These are phyloP conservation scores for Hemiscyllium ocellatum DNA, from an alignment of 2,113 vertebrate species.

Conservation along the genomic window DNA sequence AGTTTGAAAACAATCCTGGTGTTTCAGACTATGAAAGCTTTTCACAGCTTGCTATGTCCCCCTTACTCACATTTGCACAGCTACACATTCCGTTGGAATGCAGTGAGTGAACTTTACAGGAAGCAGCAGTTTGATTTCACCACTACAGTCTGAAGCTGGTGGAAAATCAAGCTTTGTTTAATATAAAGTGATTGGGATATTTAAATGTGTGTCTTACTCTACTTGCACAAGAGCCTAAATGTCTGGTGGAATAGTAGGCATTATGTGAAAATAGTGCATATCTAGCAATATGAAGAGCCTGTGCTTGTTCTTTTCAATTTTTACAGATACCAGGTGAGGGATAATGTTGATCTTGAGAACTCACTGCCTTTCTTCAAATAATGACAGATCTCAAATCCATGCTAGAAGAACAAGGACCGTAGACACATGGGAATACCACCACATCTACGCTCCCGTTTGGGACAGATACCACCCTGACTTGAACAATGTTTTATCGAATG, in stretches of 20 bases:
- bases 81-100: not conserved
- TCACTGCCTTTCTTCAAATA: not conserved
- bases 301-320: not conserved
- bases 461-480: not conserved
- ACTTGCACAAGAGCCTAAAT: not conserved
- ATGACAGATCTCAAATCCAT: not conserved
- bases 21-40: not conserved
- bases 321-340: not conserved
- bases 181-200: not conserved
- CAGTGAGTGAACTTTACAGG: not conserved
- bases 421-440: not conserved
- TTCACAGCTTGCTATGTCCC: not conserved
- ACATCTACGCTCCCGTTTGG: not conserved
- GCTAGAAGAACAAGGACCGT: not conserved
- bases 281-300: not conserved
- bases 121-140: not conserved
- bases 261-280: not conserved
- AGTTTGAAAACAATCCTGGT: not conserved
- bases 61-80: not conserved
- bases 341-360: not conserved
- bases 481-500: too few species aligned
- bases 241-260: not conserved
- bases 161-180: not conserved
- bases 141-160: not conserved
- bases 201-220: not conserved